Conservation (phyloP, 30 jellyfish, hydroid and myxozoan genomes). For the Sanderia malayensis region DNA sequence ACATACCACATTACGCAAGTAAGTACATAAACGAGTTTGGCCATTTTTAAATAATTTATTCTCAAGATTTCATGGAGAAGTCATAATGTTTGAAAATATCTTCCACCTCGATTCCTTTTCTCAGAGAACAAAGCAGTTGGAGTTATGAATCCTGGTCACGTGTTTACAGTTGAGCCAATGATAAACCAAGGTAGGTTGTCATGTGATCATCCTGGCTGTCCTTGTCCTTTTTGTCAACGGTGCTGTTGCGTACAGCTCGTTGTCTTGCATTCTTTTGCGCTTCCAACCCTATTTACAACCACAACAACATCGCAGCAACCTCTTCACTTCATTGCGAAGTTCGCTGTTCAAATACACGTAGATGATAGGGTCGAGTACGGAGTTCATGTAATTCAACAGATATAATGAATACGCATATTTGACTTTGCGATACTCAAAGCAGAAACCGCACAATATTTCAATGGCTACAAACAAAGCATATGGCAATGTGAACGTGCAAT, state of each 20-base stretch:
- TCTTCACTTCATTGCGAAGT: conserved; percentile 34
- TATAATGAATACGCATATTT: conserved; percentile 56
- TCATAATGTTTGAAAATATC: not conserved
- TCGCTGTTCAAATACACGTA: conserved; percentile 49
- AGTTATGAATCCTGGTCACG: conserved; percentile 99
- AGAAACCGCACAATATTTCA: conserved; percentile 37
- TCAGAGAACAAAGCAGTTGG: conserved; percentile 97
- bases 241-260: no score
- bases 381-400: conserved; percentile 47
- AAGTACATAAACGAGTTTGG: no score
- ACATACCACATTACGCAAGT: conserved; percentile 96
- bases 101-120: not conserved
- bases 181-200: conserved; percentile 89
- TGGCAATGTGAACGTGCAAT: conserved; percentile 66
- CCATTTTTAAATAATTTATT: no score
- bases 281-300: no score
- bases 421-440: conserved; percentile 39
- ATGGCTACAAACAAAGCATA: conserved; percentile 33
- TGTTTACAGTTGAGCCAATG: conserved; percentile 99
- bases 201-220: no score
- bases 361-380: conserved; percentile 65
- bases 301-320: not conserved
- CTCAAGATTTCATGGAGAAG: no score
- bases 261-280: no score
- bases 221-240: no score